Conservation (phyloP, 2,113 vertebrate species). For the Bettongia penicillata region DNA sequence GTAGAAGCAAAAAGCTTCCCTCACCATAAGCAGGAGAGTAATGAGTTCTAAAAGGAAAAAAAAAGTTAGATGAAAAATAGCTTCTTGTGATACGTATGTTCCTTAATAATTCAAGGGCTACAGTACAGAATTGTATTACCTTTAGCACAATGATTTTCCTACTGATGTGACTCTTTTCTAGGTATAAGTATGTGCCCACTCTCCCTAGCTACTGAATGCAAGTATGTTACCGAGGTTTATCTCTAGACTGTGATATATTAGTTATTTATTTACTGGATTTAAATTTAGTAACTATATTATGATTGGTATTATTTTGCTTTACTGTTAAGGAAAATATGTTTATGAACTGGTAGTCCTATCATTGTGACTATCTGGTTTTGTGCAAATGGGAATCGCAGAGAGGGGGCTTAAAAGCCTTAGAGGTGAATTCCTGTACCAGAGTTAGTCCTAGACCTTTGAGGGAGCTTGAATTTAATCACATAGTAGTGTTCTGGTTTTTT, state of each 20-base stretch:
- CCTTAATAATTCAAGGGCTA: background rate
- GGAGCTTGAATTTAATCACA: no score
- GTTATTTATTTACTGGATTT: background rate
- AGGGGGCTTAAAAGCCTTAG: no score
- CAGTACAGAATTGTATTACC: background rate
- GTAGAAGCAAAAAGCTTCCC: background rate
- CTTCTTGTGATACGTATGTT: background rate
- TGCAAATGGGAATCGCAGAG: no score
- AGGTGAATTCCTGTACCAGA: no score
- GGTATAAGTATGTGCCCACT: no score
- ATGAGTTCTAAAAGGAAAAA: background rate
- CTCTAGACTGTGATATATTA: background rate
- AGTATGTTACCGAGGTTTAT: no score
- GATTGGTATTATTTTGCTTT: background rate
- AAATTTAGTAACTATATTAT: background rate
- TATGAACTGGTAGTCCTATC: no score
- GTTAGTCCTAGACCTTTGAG: no score
- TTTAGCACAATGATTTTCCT: background rate
- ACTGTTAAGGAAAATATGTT: background rate
- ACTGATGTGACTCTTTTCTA: no score
- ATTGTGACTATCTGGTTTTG: no score
- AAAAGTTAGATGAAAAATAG: background rate
- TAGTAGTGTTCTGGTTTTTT: no score
- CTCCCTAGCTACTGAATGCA: no score
- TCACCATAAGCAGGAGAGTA: background rate